Evolutionary conservation across 2,113 vertebrate genomes (phyloP).

Genomic region (Delphinus delphis): DNA sequence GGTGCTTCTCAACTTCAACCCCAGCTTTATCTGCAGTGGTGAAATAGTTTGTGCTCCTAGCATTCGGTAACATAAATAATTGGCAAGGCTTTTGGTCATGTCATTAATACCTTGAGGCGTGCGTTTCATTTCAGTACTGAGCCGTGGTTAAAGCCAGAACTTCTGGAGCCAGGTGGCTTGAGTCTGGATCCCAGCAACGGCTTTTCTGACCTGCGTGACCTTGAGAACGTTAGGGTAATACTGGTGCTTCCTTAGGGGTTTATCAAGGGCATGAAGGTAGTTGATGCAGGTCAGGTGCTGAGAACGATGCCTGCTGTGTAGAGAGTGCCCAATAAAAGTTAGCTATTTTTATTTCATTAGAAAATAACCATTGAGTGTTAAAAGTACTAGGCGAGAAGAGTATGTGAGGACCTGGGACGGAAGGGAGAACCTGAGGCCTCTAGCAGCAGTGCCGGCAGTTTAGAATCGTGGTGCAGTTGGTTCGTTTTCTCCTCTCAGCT

Average conservation of each 20-base stretch:
- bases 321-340: background rate
- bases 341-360: background rate
- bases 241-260: background rate
- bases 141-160: background rate
- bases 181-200: background rate
- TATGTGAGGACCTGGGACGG: background rate
- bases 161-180: background rate
- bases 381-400: background rate
- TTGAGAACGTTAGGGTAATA: background rate
- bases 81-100: background rate
- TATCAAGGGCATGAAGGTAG: background rate
- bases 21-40: background rate
- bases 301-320: background rate
- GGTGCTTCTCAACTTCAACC: background rate
- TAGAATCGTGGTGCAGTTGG: background rate
- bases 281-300: background rate
- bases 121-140: background rate
- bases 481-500: background rate
- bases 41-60: background rate
- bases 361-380: background rate
- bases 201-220: background rate
- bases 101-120: background rate
- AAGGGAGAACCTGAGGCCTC: background rate
- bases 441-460: background rate
- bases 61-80: background rate